Evolutionary conservation across 2,888 invertebrate genomes (phyloP).

Genomic region (Diaperis boleti): DNA sequence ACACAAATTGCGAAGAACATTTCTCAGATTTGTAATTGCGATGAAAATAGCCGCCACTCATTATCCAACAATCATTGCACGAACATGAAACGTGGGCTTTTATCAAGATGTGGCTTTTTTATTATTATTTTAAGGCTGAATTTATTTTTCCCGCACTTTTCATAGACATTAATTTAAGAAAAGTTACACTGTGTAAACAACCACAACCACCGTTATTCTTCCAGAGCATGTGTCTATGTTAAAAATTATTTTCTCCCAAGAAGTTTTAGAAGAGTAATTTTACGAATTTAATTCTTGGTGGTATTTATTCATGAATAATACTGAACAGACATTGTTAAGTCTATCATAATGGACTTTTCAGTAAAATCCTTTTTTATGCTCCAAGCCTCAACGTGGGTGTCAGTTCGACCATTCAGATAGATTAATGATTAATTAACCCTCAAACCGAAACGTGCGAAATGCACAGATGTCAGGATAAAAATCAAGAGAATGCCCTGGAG

Average conservation of each 20-base stretch:
- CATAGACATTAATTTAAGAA: conserved; percentile 6
- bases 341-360: no score
- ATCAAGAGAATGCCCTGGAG: conserved; percentile 34
- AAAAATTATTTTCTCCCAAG: background rate
- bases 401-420: conserved; percentile 14
- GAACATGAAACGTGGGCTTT: conserved; percentile 4
- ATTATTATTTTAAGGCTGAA: conserved; percentile 1
- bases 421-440: conserved; percentile 29
- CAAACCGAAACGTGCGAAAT: conserved; percentile 32
- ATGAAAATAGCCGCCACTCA: background rate
- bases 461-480: conserved; percentile 38
- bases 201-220: conserved; percentile 5
- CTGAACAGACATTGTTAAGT: no score
- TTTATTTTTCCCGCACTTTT: conserved; percentile 5
- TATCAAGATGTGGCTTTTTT: background rate
- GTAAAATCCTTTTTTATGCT: no score
- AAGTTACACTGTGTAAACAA: conserved; percentile 4
- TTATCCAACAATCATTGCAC: background rate
- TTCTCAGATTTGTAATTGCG: conserved; percentile 12
- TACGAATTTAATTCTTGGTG: background rate
- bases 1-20: conserved; percentile 1
- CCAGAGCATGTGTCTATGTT: background rate
- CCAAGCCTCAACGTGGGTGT: background rate
- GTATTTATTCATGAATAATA: no score
- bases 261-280: background rate